Percentiles rank a stretch among this genome's conserved stretches.
Conservation (phyloP, 2,888 invertebrate species). For the Andricus curvator region DNA sequence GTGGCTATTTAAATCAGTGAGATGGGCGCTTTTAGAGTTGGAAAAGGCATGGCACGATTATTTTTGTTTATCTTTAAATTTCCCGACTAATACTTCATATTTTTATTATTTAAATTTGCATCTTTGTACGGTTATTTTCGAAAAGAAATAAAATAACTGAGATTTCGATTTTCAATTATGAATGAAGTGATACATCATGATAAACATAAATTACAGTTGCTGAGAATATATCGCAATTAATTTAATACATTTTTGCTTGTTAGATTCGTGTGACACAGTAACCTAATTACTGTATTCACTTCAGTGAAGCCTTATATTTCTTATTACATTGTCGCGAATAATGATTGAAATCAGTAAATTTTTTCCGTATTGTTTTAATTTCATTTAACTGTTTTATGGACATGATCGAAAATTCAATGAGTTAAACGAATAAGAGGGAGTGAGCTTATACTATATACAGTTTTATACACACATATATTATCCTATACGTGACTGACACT, state of each 20-base stretch:
- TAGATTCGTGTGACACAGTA: conserved; percentile 22
- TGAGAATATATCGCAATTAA: background rate
- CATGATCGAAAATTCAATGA: conserved; percentile 23
- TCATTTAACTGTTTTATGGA: conserved; percentile 7
- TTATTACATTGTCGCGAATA: background rate
- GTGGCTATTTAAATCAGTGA: too few relatives aligned
- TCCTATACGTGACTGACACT: background rate
- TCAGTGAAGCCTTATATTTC: background rate
- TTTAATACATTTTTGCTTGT: conserved; percentile 9
- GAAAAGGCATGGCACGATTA: too few relatives aligned
- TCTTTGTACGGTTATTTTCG: too few relatives aligned
- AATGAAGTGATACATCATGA: background rate
- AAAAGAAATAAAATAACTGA: too few relatives aligned
- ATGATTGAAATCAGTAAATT: background rate
- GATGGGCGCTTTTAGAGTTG: too few relatives aligned
- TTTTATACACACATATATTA: background rate
- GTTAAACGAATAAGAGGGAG: conserved; percentile 11
- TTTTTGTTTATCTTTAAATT: too few relatives aligned
- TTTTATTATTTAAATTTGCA: too few relatives aligned
- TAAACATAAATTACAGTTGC: background rate
- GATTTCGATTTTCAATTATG: background rate
- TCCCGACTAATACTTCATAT: too few relatives aligned
- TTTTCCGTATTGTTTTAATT: conserved; percentile 1
- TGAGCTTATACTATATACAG: conserved; percentile 5
- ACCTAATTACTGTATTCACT: conserved; percentile 7